A percentile compares a stretch with the other conserved stretches of the same genome.
These are phyloP conservation scores for Sylvia borin DNA, from an alignment of 2,797 vertebrate genomes.

Conservation along the genomic window DNA sequence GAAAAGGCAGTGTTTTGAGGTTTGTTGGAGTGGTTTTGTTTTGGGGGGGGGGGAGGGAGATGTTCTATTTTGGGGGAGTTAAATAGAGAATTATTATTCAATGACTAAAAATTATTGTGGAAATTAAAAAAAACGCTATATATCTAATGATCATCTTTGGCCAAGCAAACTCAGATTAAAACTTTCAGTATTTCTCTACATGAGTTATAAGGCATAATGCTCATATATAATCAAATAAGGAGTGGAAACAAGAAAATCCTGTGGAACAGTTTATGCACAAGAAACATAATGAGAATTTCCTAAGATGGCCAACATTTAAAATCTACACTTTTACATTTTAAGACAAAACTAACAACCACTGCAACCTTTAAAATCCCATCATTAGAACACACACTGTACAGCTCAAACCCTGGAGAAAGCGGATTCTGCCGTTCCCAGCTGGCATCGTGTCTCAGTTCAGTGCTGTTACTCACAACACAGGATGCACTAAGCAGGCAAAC, in stretches of 20 bases:
- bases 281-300: background rate
- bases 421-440: background rate
- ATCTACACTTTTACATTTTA: background rate
- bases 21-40: background rate
- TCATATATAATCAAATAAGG: background rate
- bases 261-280: background rate
- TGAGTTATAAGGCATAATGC: background rate
- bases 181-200: background rate
- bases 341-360: background rate
- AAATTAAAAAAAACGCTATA: background rate
- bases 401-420: background rate
- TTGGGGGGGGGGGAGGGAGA: accelerated
- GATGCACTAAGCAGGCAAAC: background rate
- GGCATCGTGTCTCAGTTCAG: background rate
- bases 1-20: background rate
- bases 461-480: background rate
- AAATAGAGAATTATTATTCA: background rate
- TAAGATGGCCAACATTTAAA: background rate
- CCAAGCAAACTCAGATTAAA: background rate
- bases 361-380: background rate
- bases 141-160: background rate
- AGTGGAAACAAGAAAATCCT: background rate
- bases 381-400: background rate
- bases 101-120: background rate
- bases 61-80: background rate